Base-by-base conservation (phyloP, 2,797 vertebrate genomes). In the Siniperca obscura region DNA sequence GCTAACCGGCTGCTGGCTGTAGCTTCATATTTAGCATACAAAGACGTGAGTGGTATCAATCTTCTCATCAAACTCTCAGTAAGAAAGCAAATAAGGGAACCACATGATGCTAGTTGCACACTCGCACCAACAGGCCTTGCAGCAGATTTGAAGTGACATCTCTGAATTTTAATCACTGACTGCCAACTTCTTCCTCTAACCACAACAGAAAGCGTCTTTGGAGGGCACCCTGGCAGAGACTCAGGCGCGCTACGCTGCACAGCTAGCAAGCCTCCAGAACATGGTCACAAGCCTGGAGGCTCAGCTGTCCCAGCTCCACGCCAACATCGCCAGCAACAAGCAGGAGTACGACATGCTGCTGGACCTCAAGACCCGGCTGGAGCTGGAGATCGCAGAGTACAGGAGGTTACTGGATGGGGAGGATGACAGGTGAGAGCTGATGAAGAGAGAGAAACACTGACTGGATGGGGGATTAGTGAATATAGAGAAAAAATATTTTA, bases 361-460 rank as follows among this genome's bases (percentile, higher is more conserved):
- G 92, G 97, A 98, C 0, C 95, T 98, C 60, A 98, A 98, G 88
- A 96, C 96, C 1, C 90, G 96, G 0, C 95, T 98, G 95, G 97
- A 99, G 94, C 87, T 96, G 94, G 98, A 99, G 95, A 99, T 98
- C 5, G 92, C 95, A 6, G 97, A 97, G 0, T 98, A 99, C 95
- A 97, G 97, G 83, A 96, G 96, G 85, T 88, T 99, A 92, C 91
- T 98, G 92, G 97, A 98, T 76, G 97, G 97, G 0, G 97, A 96
- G 46, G 91, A 93, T 30, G 81, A 91, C 0, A 93, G 92, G 92
- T 94, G 71, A 91, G 84, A 68, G 5, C 17, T 4, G 25, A 52
- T 5, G 7, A 80, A 21, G 17, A n/a, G 12, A 56, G n/a, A 57
- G 22, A 67, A n/a, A 50, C 53, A 27, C 9, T 22, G 11, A 27